phyloP scores from a whole-genome alignment of 2,888 invertebrate genomes.

The Marronus borbonicus region DNA sequence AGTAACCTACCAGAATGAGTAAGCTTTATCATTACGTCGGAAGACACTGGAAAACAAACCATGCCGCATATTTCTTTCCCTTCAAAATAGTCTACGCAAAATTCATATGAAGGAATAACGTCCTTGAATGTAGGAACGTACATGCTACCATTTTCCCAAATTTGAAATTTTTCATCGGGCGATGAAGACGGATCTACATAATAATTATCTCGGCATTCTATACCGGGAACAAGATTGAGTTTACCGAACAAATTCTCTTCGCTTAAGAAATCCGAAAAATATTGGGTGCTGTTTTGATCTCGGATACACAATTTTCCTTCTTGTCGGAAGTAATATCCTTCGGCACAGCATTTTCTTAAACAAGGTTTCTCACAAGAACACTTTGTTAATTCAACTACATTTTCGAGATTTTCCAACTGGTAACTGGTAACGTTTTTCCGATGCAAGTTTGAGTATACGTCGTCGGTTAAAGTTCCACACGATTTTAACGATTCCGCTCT shows the following conservation, averaged over 20 bases:
- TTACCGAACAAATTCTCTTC: not conserved
- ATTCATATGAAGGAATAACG: constrained; percentile 15
- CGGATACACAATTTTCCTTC: constrained; percentile 29
- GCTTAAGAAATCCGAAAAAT: constrained; percentile 7
- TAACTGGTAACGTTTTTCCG: constrained; percentile 17
- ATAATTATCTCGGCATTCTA: constrained; percentile 29
- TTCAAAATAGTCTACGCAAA: constrained; percentile 41
- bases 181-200: constrained; percentile 16
- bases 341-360: constrained; percentile 42
- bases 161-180: constrained; percentile 19
- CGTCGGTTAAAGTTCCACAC: constrained; percentile 8
- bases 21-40: not conserved
- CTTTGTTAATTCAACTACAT: constrained; percentile 2
- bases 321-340: constrained; percentile 36
- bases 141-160: constrained; percentile 36
- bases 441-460: constrained; percentile 15
- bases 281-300: constrained; percentile 14
- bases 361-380: constrained; percentile 32
- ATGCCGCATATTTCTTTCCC: constrained; percentile 27
- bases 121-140: not conserved
- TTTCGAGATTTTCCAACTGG: not conserved
- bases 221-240: constrained; percentile 13
- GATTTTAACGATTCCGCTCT: constrained; percentile 2
- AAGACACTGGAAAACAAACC: constrained; percentile 35
- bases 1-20: constrained; percentile 25